Percentiles rank a stretch among this genome's conserved stretches.
Conservation (phyloP, 2,113 vertebrate species). For the Halichoerus grypus region DNA sequence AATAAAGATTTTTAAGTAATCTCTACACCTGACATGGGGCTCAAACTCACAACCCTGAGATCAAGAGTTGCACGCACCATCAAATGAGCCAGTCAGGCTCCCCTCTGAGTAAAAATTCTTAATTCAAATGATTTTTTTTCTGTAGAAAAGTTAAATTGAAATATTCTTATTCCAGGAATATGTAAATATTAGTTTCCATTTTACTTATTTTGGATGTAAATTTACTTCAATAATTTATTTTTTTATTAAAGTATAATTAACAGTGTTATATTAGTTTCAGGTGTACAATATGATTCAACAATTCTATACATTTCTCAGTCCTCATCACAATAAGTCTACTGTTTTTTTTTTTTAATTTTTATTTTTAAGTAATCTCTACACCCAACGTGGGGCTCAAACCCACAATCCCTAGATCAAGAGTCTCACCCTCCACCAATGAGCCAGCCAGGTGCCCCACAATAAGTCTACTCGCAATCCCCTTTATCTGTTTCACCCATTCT, state of each 20-base stretch:
- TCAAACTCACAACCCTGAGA: background rate
- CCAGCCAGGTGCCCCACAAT: too few relatives aligned
- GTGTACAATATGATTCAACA: background rate
- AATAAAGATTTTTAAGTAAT: background rate
- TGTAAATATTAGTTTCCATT: background rate
- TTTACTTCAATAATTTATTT: background rate
- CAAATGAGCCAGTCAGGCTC: background rate
- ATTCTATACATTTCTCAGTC: background rate
- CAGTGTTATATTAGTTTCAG: background rate
- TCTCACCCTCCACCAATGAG: too few relatives aligned
- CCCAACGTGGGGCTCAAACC: background rate
- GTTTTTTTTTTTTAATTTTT: background rate
- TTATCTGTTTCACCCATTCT: background rate
- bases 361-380: background rate
- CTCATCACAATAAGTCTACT: background rate
- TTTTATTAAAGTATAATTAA: background rate
- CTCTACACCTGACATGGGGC: background rate
- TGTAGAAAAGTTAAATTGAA: background rate
- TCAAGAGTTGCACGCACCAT: background rate
- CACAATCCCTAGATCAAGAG: too few relatives aligned
- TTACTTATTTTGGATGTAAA: background rate
- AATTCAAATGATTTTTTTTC: background rate
- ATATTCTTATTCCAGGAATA: background rate
- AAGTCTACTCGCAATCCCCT: background rate
- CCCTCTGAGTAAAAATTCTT: background rate